Percentiles rank a stretch among this genome's conserved stretches.
These are phyloP conservation scores for Archocentrus centrarchus DNA, from an alignment of 2,113 vertebrate genomes.

Conservation along the genomic window DNA sequence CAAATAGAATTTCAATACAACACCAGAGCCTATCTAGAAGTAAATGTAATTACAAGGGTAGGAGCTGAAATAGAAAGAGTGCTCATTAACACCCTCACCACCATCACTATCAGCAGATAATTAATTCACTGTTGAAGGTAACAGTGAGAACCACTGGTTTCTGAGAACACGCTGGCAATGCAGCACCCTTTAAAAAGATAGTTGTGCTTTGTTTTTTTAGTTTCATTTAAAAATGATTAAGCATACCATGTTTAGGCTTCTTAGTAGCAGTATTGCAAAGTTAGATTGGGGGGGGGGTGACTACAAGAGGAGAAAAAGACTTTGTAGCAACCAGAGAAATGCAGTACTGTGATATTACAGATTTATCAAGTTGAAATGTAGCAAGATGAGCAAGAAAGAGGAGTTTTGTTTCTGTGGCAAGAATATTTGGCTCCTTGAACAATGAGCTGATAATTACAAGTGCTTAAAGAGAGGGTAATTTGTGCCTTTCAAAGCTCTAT, in stretches of 20 bases:
- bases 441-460: background rate
- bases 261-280: background rate
- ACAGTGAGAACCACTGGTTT: conserved; percentile 39
- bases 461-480: background rate
- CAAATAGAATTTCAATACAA: conserved; percentile 50
- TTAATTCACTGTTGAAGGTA: conserved; percentile 69
- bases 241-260: background rate
- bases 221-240: background rate
- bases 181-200: background rate
- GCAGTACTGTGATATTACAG: background rate
- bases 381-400: background rate
- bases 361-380: background rate
- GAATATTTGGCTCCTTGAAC: background rate
- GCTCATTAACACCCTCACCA: conserved; percentile 66
- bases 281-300: background rate
- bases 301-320: background rate
- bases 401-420: background rate
- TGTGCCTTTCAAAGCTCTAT: background rate
- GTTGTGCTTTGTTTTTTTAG: background rate
- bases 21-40: conserved; percentile 6
- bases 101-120: conserved; percentile 53
- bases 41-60: conserved; percentile 39
- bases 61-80: conserved; percentile 51
- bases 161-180: conserved; percentile 30
- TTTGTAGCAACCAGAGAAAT: background rate